These are phyloP conservation scores for Temnothorax rugatulus DNA, from an alignment of 2,888 invertebrate genomes.

Conservation along the genomic window DNA sequence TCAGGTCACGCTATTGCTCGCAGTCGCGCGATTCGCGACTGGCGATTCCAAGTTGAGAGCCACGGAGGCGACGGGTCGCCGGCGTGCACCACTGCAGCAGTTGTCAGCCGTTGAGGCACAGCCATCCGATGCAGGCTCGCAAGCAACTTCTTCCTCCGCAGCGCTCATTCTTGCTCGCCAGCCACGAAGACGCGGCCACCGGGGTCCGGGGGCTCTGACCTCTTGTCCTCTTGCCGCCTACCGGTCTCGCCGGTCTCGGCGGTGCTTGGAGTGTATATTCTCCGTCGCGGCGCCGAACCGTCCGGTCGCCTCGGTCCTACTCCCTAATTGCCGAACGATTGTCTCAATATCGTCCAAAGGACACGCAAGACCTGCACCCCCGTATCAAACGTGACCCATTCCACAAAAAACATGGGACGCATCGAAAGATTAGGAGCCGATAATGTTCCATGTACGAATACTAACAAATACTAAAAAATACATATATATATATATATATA, in stretches of 20 bases:
- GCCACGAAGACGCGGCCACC: constrained; percentile 72
- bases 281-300: constrained; percentile 67
- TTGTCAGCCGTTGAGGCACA: constrained; percentile 78
- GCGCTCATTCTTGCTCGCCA: constrained; percentile 65
- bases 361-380: constrained; percentile 6
- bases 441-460: not conserved
- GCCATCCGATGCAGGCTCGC: constrained; percentile 75
- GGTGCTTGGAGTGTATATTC: constrained; percentile 68
- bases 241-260: constrained; percentile 62
- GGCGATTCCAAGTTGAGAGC: constrained; percentile 33
- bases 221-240: constrained; percentile 70
- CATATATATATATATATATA: not conserved
- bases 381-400: not conserved
- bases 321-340: constrained; percentile 68
- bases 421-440: not conserved
- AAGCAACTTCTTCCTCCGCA: constrained; percentile 70
- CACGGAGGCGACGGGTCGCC: constrained; percentile 30
- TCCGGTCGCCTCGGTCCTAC: constrained; percentile 30
- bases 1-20: not conserved
- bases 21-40: not conserved
- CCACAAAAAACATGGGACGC: not conserved
- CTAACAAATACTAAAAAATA: not conserved
- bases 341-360: constrained; percentile 37
- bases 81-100: constrained; percentile 24
- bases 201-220: constrained; percentile 82